Conservation (phyloP, 2,888 invertebrate genomes). For the Pyrrhosoma nymphula region DNA sequence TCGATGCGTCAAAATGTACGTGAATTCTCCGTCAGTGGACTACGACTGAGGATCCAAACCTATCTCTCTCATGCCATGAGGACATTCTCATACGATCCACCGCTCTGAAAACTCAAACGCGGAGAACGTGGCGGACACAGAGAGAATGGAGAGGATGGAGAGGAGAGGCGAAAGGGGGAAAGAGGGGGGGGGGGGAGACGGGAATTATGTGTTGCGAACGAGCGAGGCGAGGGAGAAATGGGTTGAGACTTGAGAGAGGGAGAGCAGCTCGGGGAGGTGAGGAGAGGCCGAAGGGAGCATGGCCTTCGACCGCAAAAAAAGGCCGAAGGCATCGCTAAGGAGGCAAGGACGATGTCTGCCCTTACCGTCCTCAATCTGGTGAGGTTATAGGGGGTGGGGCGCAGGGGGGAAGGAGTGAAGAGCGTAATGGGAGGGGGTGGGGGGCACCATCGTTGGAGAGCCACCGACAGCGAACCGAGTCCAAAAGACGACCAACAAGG, state of each 20-base stretch:
- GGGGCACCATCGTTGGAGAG: conserved; percentile 32
- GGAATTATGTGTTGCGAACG: neutral
- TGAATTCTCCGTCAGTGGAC: too few relatives aligned
- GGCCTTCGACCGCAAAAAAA: conserved; percentile 51
- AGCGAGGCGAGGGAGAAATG: neutral
- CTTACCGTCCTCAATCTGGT: conserved; percentile 64
- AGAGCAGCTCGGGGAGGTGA: neutral
- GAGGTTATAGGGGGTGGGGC: neutral
- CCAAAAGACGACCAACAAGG: conserved; percentile 65
- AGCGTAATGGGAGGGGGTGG: neutral
- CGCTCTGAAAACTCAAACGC: neutral
- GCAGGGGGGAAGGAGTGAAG: neutral
- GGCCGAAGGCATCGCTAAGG: conserved; percentile 50
- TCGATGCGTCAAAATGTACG: too few relatives aligned
- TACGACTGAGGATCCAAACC: neutral
- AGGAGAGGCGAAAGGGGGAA: neutral
- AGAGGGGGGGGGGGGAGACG: neutral
- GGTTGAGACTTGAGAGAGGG: neutral
- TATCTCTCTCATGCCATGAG: neutral
- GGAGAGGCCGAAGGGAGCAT: conserved; percentile 13
- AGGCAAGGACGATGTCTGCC: conserved; percentile 63
- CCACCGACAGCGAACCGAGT: conserved; percentile 10
- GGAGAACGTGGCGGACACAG: neutral
- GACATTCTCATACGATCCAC: neutral
- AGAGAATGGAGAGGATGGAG: neutral